Base-by-base conservation (phyloP, 2,888 invertebrate species). In the Oligia latruncula region DNA sequence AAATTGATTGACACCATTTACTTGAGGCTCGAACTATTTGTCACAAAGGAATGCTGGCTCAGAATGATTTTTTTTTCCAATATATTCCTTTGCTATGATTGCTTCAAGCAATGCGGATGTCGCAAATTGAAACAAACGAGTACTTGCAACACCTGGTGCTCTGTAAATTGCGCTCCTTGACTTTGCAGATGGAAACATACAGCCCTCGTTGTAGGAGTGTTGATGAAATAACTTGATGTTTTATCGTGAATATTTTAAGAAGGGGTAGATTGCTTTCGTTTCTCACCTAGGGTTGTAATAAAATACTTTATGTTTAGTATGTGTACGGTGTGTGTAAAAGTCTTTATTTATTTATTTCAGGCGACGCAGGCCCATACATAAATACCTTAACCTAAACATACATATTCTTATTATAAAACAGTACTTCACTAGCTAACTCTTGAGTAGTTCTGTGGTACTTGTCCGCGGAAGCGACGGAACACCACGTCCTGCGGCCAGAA, bases 81-180 rank as follows among this genome's bases (percentile, higher is more conserved):
- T 85, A 89, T 84, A 77, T 81, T 72, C 75, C 55, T 74, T 62
- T 73, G 35, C 52, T 71, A 73, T 88, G 84, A 87, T 88, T 88
- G 84, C 64, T 85, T 62, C 60, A 13, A 71, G 74, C 68, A 52
- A 81, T 81, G 77, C 78, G 65, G 55, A 71, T 79, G 77, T 60
- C 46, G 72, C 35, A 83, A 88, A 88, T 85, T 83, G 87, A 78
- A 87, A 89, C 83, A 83, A 79, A 83, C 66, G 74, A 65, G 60
- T 55, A 46, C 49, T 43, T 43, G 49, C 65, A 66, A 70, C 88
- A 88, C 85, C 88, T 89, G 87, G 81, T 72, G 70, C 62, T 40
- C 66, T 52, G 43, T 84, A 79, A 81, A 88, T 88, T 81, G 78
- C 23, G 64, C 81, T 75, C 78, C 67, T 74, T 80, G 78, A 77